A percentile compares a stretch with the other conserved stretches of the same genome.
These are phyloP conservation scores for Palythoa grandis DNA, from an alignment of 92 coral and sea anemone genomes.

Conservation along the genomic window DNA sequence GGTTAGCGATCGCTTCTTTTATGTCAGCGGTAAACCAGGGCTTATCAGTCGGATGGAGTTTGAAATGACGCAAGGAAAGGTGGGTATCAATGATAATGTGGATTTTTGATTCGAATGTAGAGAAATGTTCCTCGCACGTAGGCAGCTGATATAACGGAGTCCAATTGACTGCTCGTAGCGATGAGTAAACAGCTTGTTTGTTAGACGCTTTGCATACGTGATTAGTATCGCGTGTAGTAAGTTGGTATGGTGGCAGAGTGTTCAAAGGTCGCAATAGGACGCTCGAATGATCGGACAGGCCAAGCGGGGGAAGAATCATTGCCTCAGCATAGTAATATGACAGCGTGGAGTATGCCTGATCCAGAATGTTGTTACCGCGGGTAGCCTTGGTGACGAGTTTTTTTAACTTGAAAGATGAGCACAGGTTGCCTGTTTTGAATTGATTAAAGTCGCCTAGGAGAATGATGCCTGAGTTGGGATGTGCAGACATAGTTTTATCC, in stretches of 20 bases:
- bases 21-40: slow-evolving; percentile 29
- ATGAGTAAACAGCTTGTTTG: not conserved
- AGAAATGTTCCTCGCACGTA: not conserved
- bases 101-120: not conserved
- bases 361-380: too few species aligned
- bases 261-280: not conserved
- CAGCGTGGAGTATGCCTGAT: too few species aligned
- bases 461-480: too few species aligned
- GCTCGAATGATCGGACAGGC: not conserved
- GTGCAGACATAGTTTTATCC: too few species aligned
- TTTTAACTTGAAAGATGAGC: too few species aligned
- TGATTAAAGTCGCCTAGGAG: too few species aligned
- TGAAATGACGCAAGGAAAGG: not conserved
- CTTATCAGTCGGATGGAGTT: slow-evolving; percentile 19
- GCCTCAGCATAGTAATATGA: not conserved
- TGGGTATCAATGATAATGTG: not conserved
- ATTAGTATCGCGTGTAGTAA: not conserved
- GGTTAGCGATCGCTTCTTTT: slow-evolving; percentile 17
- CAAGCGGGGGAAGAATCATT: not conserved
- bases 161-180: not conserved
- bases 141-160: not conserved
- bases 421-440: too few species aligned
- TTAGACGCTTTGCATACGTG: not conserved
- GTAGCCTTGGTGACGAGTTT: too few species aligned
- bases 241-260: not conserved